Evolutionary conservation across 2,113 vertebrate genomes (phyloP), one percentile per base, ranked within the genome.

Genomic region (Tinamus guttatus): DNA sequence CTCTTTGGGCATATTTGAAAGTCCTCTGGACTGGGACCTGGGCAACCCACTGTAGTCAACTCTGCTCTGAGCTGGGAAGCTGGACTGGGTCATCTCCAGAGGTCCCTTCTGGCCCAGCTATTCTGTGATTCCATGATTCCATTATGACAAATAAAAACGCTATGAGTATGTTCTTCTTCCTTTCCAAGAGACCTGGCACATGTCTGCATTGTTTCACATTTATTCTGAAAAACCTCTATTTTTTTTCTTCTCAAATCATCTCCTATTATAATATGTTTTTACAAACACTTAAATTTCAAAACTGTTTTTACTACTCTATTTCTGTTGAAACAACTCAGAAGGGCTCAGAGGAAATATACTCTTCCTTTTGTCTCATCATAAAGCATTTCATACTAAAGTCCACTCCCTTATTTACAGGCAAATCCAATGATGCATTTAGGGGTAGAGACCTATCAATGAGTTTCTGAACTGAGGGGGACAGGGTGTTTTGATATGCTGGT

Each of bases 21-120:
- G 40, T 12, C 24, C 18, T 38, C 9, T 17, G 0, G 4, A 38
- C 14, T 8, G 9, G 45, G 24, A 49, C 38, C 25, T 79, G 56
- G 40, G 11, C 62, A 18, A 13, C 36, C 28, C 45, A 24, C 36
- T 60, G 64, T 38, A 73, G 47, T 19, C 47, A 16, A 8, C 34
- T 32, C 8, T n/a, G 2, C 1, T 1, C 27, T 63, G 47, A 82
- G 52, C 20, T 51, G 11, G 2, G 13, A 3, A 1, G 13, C 82
- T 62, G 12, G 32, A 36, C 2, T 54, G 63, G 21, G 13, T 38
- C 11, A 32, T n/a, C 19, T 68, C 18, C 20, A 82, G 21, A 18
- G 14, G 47, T 58, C 52, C 27, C 52, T 28, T 28, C 17, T 64
- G 34, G 6, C 2, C 7, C 71, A 60, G 30, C 13, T 65, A 28